Conservation (phyloP, 2,113 vertebrate species). For the Grammomys surdaster region DNA sequence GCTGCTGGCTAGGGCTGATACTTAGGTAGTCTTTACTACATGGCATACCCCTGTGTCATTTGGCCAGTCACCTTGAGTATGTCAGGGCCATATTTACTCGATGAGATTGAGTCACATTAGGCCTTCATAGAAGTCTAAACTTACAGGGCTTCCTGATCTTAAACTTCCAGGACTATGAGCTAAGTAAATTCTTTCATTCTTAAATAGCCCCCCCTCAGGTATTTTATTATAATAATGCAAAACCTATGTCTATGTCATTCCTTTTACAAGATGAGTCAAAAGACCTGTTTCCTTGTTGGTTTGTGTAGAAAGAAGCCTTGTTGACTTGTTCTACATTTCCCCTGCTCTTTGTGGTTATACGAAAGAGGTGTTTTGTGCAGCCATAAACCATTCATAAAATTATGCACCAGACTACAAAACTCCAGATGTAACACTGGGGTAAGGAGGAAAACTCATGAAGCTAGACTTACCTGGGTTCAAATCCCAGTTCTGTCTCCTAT, state of each 20-base stretch:
- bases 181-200: neutral
- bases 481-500: neutral
- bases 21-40: neutral
- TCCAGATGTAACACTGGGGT: neutral
- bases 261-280: neutral
- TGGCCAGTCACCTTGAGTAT: neutral
- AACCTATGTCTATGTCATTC: neutral
- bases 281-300: constrained; percentile 15
- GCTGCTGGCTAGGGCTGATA: neutral
- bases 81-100: neutral
- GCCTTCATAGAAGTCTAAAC: neutral
- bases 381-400: constrained; percentile 16
- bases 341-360: neutral
- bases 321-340: neutral
- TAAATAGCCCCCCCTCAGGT: neutral
- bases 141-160: neutral
- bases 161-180: neutral
- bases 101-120: neutral
- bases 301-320: neutral
- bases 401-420: neutral
- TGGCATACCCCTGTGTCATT: neutral
- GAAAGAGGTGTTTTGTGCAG: neutral
- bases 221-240: neutral
- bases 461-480: neutral
- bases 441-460: neutral